phyloP scores from a whole-genome alignment of 2,113 vertebrate genomes.

The Verasper variegatus region DNA sequence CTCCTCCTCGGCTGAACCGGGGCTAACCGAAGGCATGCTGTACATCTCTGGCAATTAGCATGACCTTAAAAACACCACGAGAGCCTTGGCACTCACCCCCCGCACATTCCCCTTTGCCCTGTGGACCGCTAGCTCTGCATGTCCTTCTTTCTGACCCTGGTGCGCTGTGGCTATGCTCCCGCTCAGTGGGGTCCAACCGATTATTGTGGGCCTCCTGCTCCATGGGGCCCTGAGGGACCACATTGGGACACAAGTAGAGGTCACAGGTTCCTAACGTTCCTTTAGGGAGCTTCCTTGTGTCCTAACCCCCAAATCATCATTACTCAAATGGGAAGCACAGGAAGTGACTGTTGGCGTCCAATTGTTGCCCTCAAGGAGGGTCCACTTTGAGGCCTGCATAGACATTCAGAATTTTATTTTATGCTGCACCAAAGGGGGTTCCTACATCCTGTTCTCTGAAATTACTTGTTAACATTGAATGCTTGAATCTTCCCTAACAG shows the following conservation, averaged over 20 bases:
- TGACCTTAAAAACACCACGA: constrained; percentile 82
- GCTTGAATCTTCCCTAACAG: not conserved
- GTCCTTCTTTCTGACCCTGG: constrained; percentile 71
- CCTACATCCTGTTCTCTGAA: not conserved
- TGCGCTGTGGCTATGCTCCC: constrained; percentile 62
- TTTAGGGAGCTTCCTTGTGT: constrained; percentile 53
- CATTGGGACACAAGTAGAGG: constrained; percentile 70
- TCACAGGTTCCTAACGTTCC: constrained; percentile 60
- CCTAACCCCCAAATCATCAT: constrained; percentile 63
- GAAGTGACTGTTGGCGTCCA: constrained; percentile 28
- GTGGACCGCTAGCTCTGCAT: constrained; percentile 53
- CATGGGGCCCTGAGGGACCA: constrained; percentile 54
- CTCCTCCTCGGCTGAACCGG: constrained; percentile 47
- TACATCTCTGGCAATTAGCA: constrained; percentile 81
- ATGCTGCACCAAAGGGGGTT: constrained; percentile 3
- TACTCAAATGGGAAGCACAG: constrained; percentile 38
- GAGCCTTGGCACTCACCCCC: constrained; percentile 45
- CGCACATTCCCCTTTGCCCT: constrained; percentile 54
- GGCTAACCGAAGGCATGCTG: constrained; percentile 69
- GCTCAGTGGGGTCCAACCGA: constrained; percentile 69
- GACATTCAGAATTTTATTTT: constrained; percentile 27
- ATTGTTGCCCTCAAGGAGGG: constrained; percentile 12
- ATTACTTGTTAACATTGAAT: not conserved
- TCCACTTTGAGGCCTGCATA: constrained; percentile 21
- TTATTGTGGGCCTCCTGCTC: constrained; percentile 57